Percentiles rank a stretch among this genome's conserved stretches.
Evolutionary conservation across 23 tunicate genomes (phyloP).

Genomic region (Styela plicata): DNA sequence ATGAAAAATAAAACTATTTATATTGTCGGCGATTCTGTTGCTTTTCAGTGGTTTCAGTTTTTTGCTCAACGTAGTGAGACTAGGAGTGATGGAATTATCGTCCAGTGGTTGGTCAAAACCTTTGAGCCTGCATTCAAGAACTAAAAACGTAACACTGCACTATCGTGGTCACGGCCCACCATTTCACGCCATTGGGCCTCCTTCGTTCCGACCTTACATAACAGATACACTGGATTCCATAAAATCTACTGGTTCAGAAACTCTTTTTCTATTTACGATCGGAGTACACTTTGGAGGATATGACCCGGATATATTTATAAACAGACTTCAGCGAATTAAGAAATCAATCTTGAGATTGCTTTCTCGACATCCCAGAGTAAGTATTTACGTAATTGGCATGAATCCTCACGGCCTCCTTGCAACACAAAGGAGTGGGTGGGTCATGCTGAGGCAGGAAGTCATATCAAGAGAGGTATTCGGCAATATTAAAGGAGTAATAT

Average conservation of each 20-base stretch:
- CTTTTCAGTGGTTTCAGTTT: background rate
- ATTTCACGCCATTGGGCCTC: background rate
- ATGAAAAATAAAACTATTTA: background rate
- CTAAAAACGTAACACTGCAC: background rate
- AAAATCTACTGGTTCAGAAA: background rate
- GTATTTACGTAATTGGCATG: background rate
- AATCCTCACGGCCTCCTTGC: background rate
- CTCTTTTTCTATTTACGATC: background rate
- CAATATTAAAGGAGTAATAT: background rate
- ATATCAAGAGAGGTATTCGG: background rate
- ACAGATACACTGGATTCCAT: background rate
- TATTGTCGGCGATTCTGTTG: background rate
- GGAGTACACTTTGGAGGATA: background rate
- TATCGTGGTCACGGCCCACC: background rate
- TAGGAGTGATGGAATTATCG: background rate
- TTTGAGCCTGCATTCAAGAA: no score
- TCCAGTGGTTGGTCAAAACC: background rate
- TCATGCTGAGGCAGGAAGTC: background rate
- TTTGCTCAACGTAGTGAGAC: background rate
- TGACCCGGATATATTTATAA: background rate
- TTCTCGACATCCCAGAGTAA: background rate
- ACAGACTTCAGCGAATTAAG: background rate
- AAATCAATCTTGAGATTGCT: background rate
- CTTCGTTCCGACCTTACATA: background rate
- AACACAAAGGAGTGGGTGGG: background rate